Percentiles rank a stretch among this genome's conserved stretches.
phyloP scores from a whole-genome alignment of 2,888 invertebrate species.

The Chrysolina haemoptera region DNA sequence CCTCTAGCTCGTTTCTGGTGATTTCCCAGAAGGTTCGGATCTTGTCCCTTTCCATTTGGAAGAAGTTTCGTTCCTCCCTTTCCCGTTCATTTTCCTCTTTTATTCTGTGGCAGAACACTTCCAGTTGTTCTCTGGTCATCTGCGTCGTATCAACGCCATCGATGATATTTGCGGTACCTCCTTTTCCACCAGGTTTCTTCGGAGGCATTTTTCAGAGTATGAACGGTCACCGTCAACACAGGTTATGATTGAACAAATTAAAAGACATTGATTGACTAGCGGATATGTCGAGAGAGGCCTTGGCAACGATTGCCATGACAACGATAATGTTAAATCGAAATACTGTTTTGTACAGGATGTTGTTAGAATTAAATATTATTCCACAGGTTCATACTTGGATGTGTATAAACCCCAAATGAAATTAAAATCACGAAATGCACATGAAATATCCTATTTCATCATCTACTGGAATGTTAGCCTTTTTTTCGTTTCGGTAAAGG shows the following conservation, averaged over 20 bases:
- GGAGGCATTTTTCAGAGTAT: conserved; percentile 55
- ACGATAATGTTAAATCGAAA: conserved; percentile 16
- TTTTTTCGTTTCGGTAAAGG: too few species aligned
- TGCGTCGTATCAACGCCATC: conserved; percentile 94
- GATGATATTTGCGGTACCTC: conserved; percentile 70
- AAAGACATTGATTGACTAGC: conserved; percentile 15
- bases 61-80: conserved; percentile 95
- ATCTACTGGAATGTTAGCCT: too few species aligned
- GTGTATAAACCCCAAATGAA: too few species aligned
- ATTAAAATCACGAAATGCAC: too few species aligned
- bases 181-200: conserved; percentile 60
- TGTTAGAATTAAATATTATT: not conserved
- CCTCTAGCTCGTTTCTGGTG: conserved; percentile 89
- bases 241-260: not conserved
- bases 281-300: not conserved
- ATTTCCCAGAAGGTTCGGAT: conserved; percentile 97
- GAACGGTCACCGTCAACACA: not conserved
- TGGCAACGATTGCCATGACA: conserved; percentile 9
- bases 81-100: conserved; percentile 94
- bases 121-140: conserved; percentile 94
- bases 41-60: conserved; percentile 95
- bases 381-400: too few species aligned
- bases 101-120: conserved; percentile 87
- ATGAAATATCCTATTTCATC: too few species aligned
- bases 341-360: not conserved